Base-by-base conservation (phyloP, 1,140 invertebrate genomes). In the Chymomyza costata region DNA sequence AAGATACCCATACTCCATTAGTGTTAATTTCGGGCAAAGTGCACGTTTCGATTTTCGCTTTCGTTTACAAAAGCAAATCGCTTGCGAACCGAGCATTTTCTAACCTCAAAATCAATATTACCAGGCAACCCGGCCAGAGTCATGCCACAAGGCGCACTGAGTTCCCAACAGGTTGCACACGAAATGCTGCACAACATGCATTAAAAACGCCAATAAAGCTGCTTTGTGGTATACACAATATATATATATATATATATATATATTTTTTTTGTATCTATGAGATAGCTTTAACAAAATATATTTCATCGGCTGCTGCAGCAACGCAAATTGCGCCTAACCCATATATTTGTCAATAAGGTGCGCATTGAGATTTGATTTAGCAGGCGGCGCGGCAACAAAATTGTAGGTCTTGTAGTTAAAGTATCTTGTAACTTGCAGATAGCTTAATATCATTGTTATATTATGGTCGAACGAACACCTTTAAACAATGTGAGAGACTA, bases 351-450 rank as follows among this genome's bases (percentile, higher is more conserved):
- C 78, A 68, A 53, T 65, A 58, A 53, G 59, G n/a, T n/a, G 65
- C 71, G 78, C 54, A 69, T 78, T 68, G 70, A 82, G 69, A 83
- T 78, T 82, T 82, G 80, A 82, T 82, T 83, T 80, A 69, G 58
- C 64, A 57, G 71, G 52, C 71, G 19, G 25, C 21, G 16, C 45
- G 43, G 21, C 50, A 50, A 47, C 48, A 15, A 63, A 73, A 73
- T 55, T 48, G 63, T 44, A 47, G 14, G 44, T 61, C 66, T 71
- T 78, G 71, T 78, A 80, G 71, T 73, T 78, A 78, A 78, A 80
- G 39, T 52, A 58, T 59, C 58, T 76, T 66, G 57, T 66, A 74
- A 59, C 64, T 65, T 41, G 14, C 44, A 67, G 53, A 78, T 54
- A 38, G 21, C 16, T 55, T 55, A 66, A 49, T 49, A 63, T 48